phyloP scores from a whole-genome alignment of 2,888 invertebrate species.

The Diaprepes abbreviatus region DNA sequence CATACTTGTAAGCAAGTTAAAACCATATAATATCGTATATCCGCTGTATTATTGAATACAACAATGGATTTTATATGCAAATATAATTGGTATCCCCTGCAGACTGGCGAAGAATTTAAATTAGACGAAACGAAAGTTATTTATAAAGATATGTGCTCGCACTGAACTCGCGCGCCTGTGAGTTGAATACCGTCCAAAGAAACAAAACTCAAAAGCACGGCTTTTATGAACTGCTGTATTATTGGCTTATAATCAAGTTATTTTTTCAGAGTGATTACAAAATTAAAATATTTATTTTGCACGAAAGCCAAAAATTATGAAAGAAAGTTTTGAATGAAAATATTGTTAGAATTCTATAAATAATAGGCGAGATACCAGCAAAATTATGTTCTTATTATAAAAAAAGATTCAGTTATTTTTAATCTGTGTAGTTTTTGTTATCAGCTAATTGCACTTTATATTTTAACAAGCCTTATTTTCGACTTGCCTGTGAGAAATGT shows the following conservation, averaged over 20 bases:
- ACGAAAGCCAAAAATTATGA: constrained; percentile 3
- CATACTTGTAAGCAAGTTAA: constrained; percentile 7
- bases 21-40: constrained; percentile 22
- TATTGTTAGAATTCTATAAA: too few species aligned
- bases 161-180: constrained; percentile 14
- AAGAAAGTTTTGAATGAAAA: neutral
- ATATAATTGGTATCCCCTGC: constrained; percentile 34
- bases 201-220: constrained; percentile 25
- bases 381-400: too few species aligned
- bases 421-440: too few species aligned
- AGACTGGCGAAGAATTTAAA: constrained; percentile 42
- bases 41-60: constrained; percentile 18
- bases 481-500: too few species aligned
- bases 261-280: constrained; percentile 21
- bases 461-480: too few species aligned
- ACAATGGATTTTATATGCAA: constrained; percentile 46
- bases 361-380: too few species aligned
- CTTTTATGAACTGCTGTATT: neutral
- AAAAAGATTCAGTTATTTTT: too few species aligned
- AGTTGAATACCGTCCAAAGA: constrained; percentile 30
- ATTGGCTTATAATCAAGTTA: constrained; percentile 20
- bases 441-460: too few species aligned
- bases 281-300: constrained; percentile 15
- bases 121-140: constrained; percentile 30
- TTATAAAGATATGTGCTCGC: constrained; percentile 25